phyloP scores from a whole-genome alignment of 2,797 vertebrate species.

The Orientallactaga sibirica region DNA sequence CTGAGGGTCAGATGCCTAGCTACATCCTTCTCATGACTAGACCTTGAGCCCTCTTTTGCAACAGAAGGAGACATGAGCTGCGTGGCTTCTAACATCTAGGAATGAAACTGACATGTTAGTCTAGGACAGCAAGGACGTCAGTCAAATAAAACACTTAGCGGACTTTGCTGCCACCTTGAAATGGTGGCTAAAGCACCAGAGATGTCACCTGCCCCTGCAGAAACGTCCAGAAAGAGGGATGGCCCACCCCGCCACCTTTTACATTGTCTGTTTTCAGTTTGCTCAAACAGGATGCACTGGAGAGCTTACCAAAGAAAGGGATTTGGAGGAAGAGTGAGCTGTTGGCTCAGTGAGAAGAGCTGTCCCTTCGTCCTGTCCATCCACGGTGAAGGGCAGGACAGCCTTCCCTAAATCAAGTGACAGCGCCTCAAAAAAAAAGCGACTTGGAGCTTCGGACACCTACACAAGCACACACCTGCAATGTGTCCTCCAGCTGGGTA shows the following conservation, averaged over 20 bases:
- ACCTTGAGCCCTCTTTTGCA: neutral
- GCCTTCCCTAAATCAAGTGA: neutral
- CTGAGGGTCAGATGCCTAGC: neutral
- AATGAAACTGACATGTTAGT: neutral
- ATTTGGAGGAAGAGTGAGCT: neutral
- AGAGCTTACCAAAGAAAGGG: neutral
- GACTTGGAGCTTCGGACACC: neutral
- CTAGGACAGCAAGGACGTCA: neutral
- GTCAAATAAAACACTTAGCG: neutral
- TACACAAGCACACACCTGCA: neutral
- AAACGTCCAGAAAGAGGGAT: neutral
- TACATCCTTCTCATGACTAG: neutral
- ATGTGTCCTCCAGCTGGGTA: neutral
- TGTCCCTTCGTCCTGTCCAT: neutral
- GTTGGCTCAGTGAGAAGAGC: neutral
- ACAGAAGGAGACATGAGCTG: neutral
- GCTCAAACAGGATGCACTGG: neutral
- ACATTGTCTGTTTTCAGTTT: neutral
- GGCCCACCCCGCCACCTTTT: neutral
- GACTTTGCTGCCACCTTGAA: conserved; percentile 2
- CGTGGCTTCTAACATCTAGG: neutral
- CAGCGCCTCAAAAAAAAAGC: neutral
- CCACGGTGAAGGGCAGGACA: neutral
- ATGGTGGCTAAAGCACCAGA: conserved; percentile 7
- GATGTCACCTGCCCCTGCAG: neutral